Base-by-base conservation (phyloP, 30 jellyfish, hydroid and myxozoan species). In the Aurelia sp. region DNA sequence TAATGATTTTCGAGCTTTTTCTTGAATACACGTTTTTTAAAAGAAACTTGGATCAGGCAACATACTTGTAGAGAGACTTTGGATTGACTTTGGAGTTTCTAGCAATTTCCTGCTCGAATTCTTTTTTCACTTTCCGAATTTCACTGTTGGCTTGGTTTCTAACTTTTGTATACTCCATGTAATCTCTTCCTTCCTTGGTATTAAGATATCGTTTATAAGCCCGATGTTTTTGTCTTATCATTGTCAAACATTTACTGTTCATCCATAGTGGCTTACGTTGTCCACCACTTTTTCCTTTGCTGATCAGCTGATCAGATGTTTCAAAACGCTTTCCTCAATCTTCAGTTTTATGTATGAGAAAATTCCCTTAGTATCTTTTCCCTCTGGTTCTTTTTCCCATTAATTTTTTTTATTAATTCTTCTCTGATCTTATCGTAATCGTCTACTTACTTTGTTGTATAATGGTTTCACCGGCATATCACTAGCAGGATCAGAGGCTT, bases 81-180 rank as follows among this genome's bases (percentile, higher is more conserved):
- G 86, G 90, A 85, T 80, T 80, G 22, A 35, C 58, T 67, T 80
- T 80, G 9, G 60, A 27, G 63, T 80, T 48, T 52, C 64, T 80
- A 55, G 72, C 87, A 31, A 80, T 35, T 67, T 67, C 80, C 80
- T 67, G 80, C 80, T 77, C 83, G 65, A 77, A 77, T 35, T 58
- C 88, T 77, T 60, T 60, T 53, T 41, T 62, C 62, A 5, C 88
- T 41, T 60, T 77, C 1, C 88, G 88, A 3, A 59, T 41, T 53
- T 59, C 83, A 41, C 78, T 35, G 27, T 77, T 77, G 80, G 83
- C 80, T 60, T 77, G 88, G 88, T 77, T 77, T 77, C 88, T 77
- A 17, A 41, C 69, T 61, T 77, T 77, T 4, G 41, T 30, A 24
- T 65, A 22, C 76, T 67, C 85, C 62, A 24, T 40, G 55, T 40